Base-by-base conservation (phyloP, 2,113 vertebrate genomes). In the Syngnathoides biaculeatus region DNA sequence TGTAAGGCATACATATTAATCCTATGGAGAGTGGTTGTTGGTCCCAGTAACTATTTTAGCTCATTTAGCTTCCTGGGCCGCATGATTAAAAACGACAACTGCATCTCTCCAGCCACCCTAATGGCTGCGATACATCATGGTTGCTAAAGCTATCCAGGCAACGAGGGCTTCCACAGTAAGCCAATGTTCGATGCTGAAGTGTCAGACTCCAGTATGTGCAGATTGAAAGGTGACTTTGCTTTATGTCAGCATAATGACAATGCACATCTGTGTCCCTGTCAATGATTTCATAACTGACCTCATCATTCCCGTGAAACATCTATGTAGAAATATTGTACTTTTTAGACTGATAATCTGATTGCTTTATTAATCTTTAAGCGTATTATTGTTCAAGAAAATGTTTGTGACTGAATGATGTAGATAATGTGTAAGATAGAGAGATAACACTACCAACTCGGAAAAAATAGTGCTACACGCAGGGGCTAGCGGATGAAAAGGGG, bases 31-130 rank as follows among this genome's bases (percentile, higher is more conserved):
- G 72, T 50, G 56, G 65, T 72, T 68, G 64, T 77, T 79, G 79
- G 82, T 84, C 83, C 85, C 85, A 84, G 87, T 84, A 85, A 69
- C 65, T 81, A 82, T 84, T 84, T 83, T 68, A 76, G 76, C 69
- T 68, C 59, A 15, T 64, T 79, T 84, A 86, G 77, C 76, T 86
- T 69, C 63, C 68, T 67, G 73, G 73, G 71, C 71, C 72, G 64
- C 67, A 68, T 86, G 81, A 89, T 89, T 87, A 80, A 86, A 87
- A 87, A 76, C 74, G 1, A 84, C 87, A 87, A 78, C 68, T 48
- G 43, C 70, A 77, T 85, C 73, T 86, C 72, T 66, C 55, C 62
- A 42, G 75, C 71, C 63, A 79, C 39, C 45, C 38, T 72, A 71
- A 26, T 67, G 8, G 73, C 58, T 65, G 72, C 47, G 62, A 53